phyloP scores from a whole-genome alignment of 92 coral and sea anemone genomes.

The Isaurus tuberculatus region DNA sequence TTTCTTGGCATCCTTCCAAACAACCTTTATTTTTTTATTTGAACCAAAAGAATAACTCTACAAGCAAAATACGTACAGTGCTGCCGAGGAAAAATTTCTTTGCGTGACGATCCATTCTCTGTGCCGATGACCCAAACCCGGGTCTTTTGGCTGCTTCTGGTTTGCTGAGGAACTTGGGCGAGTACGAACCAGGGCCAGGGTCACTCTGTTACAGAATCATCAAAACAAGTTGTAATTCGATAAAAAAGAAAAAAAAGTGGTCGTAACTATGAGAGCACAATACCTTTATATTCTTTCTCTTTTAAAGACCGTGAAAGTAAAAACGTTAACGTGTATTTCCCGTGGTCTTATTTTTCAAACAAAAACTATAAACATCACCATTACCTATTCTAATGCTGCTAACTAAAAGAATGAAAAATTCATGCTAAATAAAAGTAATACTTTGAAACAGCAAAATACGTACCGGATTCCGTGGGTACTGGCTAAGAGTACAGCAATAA shows the following conservation, averaged over 20 bases:
- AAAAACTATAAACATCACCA: no score
- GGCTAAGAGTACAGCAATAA: constrained; percentile 92
- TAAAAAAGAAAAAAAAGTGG: background rate
- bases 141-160: constrained; percentile 81
- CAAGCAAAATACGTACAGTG: constrained; percentile 63
- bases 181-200: constrained; percentile 91
- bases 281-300: no score
- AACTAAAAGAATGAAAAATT: no score
- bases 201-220: constrained; percentile 61
- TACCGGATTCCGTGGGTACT: constrained; percentile 92
- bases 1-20: background rate
- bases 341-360: no score
- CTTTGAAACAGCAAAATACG: background rate
- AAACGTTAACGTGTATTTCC: no score
- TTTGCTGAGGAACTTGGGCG: constrained; percentile 78
- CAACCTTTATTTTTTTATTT: background rate
- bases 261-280: no score
- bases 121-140: constrained; percentile 97
- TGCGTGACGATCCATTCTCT: constrained; percentile 93
- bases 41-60: background rate
- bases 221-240: background rate
- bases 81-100: constrained; percentile 93
- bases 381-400: no score
- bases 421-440: no score
- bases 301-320: no score